These are phyloP conservation scores for Zoroaster sp. DNA, from an alignment of 53 echinoderm and acorn worm species.

Conservation along the genomic window DNA sequence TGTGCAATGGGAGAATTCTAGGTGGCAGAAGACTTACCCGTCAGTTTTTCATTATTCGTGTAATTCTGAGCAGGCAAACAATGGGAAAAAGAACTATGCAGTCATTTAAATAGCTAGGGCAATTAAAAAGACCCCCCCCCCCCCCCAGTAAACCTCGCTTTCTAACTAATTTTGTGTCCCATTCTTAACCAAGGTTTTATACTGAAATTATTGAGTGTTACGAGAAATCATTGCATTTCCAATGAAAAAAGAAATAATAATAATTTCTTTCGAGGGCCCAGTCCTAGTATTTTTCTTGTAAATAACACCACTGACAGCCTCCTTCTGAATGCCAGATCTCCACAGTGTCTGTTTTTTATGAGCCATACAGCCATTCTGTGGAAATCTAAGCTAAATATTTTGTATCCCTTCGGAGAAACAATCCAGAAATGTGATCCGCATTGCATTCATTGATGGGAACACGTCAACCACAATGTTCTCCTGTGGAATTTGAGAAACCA, in stretches of 20 bases:
- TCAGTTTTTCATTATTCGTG: too few species aligned
- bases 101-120: too few species aligned
- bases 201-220: neutral
- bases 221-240: neutral
- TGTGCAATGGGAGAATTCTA: too few species aligned
- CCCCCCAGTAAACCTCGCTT: too few species aligned
- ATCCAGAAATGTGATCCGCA: neutral
- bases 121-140: too few species aligned
- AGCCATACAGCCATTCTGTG: neutral
- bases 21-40: too few species aligned
- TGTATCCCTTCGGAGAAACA: neutral
- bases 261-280: neutral
- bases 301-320: neutral
- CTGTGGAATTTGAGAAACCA: neutral
- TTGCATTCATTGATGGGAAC: neutral
- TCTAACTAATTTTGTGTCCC: too few species aligned
- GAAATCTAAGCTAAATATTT: neutral
- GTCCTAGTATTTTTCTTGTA: slow-evolving; percentile 16
- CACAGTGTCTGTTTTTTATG: neutral
- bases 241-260: neutral
- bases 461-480: neutral
- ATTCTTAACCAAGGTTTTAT: too few species aligned
- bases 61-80: too few species aligned
- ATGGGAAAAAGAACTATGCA: too few species aligned
- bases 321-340: neutral